Evolutionary conservation across 2,888 invertebrate species (phyloP).

Genomic region (Ecdyonurus torrentis): DNA sequence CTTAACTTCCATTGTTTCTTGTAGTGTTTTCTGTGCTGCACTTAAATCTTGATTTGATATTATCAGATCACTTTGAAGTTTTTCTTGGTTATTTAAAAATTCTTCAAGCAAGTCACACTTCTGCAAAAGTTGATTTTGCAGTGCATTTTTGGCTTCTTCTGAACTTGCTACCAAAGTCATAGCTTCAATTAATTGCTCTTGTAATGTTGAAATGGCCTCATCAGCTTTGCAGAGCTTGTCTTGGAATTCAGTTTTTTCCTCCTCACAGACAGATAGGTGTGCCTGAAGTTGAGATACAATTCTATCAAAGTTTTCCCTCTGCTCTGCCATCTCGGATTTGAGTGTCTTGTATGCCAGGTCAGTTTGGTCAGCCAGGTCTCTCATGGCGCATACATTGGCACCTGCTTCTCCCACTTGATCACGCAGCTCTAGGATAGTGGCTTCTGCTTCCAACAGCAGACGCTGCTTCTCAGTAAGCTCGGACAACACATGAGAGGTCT

Average conservation of each 20-base stretch:
- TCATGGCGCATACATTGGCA: background rate
- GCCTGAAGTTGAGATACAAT: background rate
- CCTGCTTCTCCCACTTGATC: background rate
- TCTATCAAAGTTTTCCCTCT: background rate
- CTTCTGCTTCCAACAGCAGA: background rate
- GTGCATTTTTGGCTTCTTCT: background rate
- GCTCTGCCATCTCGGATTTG: background rate
- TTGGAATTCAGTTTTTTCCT: background rate
- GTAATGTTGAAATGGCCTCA: background rate
- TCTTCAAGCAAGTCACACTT: constrained; percentile 2
- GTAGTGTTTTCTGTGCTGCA: background rate
- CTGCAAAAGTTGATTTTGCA: background rate
- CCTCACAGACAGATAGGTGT: background rate
- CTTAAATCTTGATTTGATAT: background rate
- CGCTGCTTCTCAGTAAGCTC: background rate
- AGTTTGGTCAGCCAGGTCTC: background rate
- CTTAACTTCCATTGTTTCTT: background rate
- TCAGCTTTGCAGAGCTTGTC: background rate
- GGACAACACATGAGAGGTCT: background rate
- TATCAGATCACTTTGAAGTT: background rate
- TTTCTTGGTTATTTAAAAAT: background rate
- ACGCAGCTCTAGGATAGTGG: background rate
- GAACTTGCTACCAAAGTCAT: background rate
- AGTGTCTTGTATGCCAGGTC: background rate
- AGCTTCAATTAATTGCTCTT: background rate